Base-by-base conservation (phyloP, 2,888 invertebrate species). In the Blastobasis lacticolella region DNA sequence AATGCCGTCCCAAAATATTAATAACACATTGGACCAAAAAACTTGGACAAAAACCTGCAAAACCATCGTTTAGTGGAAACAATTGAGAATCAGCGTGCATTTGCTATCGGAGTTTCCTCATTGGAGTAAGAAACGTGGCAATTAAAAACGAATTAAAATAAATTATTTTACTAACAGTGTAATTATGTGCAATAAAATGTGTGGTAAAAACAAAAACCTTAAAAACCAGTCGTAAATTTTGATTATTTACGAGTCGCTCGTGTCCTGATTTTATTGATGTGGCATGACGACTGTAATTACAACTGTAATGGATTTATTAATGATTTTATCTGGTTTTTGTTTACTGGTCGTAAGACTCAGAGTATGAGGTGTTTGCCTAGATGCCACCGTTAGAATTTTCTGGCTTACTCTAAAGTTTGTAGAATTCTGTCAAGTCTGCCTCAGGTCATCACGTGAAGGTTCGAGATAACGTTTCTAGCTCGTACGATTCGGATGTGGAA, bases 101-200 rank as follows among this genome's bases (percentile, higher is more conserved):
- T 23, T 23, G 3, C 23, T 23, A 23, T 23, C 23, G 23, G 23
- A 23, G 23, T 23, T 23, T 23, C 23, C 23, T 23, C 23, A 1
- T 23, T 23, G 23, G 23, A 23, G 23, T 23, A 23, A 23, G 23
- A 36, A 7, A 48, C 43, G 38, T 37, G 48, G 36, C 10, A 51
- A 51, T 51, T 51, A 51, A 48, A 48, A 48, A n/a, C 47, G 43
- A 46, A 50, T 46, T 50, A 38, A 41, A 45, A 41, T 43, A 50
- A 50, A 23, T 50, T 40, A 50, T 10, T 23, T 23, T 23, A 23
- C 10, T 8, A 38, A 50, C 10, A 9, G 42, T 36, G 40, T 48
- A 51, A 51, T 51, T 51, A 51, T 36, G 44, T 8, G 51, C 43
- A 47, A 48, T 51, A 51, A 51, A 50, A 45, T 37, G 7, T 10